Evolutionary conservation across 2,888 invertebrate species (phyloP).

Genomic region (Eupithecia subfuscata): DNA sequence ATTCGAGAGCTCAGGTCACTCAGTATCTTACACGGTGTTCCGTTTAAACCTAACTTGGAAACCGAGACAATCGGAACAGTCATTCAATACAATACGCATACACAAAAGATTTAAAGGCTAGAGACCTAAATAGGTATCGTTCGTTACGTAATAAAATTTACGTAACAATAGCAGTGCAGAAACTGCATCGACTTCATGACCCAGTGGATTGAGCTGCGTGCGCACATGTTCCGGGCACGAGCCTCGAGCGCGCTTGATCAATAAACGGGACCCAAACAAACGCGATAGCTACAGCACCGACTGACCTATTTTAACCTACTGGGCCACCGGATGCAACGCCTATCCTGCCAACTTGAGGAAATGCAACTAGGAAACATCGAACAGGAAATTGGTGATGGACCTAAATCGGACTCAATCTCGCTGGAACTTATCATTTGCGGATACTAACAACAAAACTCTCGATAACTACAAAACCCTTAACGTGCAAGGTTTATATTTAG

Average conservation of each 20-base stretch:
- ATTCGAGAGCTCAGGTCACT: neutral
- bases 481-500: neutral
- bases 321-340: conserved; percentile 38
- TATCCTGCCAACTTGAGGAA: conserved; percentile 28
- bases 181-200: conserved; percentile 52
- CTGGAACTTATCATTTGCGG: conserved; percentile 1
- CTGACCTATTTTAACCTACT: conserved; percentile 69
- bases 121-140: conserved; percentile 28
- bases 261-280: conserved; percentile 81
- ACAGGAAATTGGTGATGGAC: conserved; percentile 15
- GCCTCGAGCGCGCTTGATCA: conserved; percentile 60
- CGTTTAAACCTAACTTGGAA: neutral
- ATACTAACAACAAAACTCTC: neutral
- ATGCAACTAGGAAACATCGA: conserved; percentile 31
- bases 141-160: conserved; percentile 36
- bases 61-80: conserved; percentile 4
- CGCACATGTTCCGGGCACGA: conserved; percentile 57
- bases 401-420: neutral
- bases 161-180: conserved; percentile 45
- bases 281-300: conserved; percentile 61
- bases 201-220: conserved; percentile 61
- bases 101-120: conserved; percentile 11
- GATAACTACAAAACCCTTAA: neutral
- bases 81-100: conserved; percentile 9
- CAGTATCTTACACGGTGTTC: neutral